phyloP scores from a whole-genome alignment of 2,888 invertebrate genomes.

The Acronicta aceris region DNA sequence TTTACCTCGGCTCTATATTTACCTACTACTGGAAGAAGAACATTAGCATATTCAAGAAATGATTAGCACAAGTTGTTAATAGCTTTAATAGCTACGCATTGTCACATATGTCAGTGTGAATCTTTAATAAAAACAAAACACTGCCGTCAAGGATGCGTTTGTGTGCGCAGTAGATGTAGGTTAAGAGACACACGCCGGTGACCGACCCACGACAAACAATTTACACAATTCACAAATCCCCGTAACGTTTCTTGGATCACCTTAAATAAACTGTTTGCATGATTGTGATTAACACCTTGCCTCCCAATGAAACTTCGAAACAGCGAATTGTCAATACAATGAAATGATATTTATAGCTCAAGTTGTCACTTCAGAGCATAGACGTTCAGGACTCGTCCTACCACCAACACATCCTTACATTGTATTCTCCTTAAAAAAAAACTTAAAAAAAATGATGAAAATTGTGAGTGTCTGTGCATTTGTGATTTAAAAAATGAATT shows the following conservation, averaged over 20 bases:
- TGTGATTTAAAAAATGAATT: background rate
- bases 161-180: constrained; percentile 63
- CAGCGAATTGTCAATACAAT: constrained; percentile 79
- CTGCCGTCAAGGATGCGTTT: constrained; percentile 37
- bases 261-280: constrained; percentile 86
- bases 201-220: constrained; percentile 72
- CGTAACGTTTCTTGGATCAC: constrained; percentile 83
- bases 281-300: constrained; percentile 87
- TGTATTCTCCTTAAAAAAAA: constrained; percentile 29
- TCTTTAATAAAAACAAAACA: constrained; percentile 37
- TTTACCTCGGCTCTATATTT: constrained; percentile 18
- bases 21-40: constrained; percentile 10
- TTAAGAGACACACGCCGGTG: constrained; percentile 67
- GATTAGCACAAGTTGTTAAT: constrained; percentile 37
- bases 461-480: constrained; percentile 72
- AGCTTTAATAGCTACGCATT: constrained; percentile 33
- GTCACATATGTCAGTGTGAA: constrained; percentile 36
- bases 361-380: constrained; percentile 71
- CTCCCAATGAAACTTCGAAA: constrained; percentile 84
- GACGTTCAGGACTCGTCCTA: constrained; percentile 77
- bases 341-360: constrained; percentile 83
- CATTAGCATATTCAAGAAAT: constrained; percentile 18
- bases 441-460: constrained; percentile 79
- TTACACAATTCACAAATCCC: constrained; percentile 85
- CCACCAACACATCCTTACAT: constrained; percentile 67